Base-by-base conservation (phyloP, 1,140 invertebrate genomes). In the Saccostrea cuccullata region DNA sequence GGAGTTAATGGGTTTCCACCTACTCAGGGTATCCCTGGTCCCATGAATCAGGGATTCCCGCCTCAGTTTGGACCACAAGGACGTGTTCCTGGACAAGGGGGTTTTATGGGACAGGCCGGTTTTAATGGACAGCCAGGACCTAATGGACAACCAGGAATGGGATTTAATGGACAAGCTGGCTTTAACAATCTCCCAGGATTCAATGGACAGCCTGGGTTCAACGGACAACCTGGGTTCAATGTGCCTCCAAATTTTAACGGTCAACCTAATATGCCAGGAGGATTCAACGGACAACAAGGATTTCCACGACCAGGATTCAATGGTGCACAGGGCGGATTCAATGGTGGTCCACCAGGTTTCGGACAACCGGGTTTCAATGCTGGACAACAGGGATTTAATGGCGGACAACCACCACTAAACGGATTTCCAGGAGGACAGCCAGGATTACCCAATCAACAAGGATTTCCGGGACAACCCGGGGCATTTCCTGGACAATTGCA, bases 211-310 rank as follows among this genome's bases (percentile, higher is more conserved):
- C 36, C 85, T 1, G 15, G 64, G n/a, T 70, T 70, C 13, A 70
- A 40, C 3, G 85, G 64, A 13, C 70, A 70, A 55, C 8, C 85
- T 13, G 70, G 60, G 70, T 70, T 70, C 12, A 70, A 40, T 55
- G 85, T 60, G 55, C 26, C 64, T 36, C 55, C 36, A 85, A 40
- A 23, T 47, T 36, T 85, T 60, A 56, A 56, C 17, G 55, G 84
- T 12, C 84, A 85, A 55, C 84, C 56, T 12, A 85, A 85, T 23
- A 58, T 56, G 64, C 84, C 84, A 60, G 55, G 55, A 15, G 84
- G 84, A 15, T 85, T 85, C 55, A 56, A 56, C n/a, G 85, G 85
- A 55, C 85, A 86, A 70, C 85, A 26, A 0, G 85, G 60, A 47
- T 64, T 86, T 70, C 58, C 60, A 12, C 70, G 26, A 30, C 70